Conservation (phyloP, 1,140 invertebrate species). For the Camponotus vicinus region DNA sequence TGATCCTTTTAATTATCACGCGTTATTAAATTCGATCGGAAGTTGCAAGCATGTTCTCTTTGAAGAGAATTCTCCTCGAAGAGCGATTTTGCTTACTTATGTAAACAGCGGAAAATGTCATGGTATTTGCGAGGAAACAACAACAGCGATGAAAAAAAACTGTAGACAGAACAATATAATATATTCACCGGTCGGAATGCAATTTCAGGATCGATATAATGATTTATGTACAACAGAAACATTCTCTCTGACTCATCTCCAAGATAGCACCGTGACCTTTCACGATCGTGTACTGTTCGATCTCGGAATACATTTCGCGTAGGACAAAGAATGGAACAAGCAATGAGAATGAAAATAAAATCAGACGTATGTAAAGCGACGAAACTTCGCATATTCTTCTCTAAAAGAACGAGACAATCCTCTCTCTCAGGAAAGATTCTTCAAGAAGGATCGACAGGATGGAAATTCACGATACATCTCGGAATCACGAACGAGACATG, state of each 20-base stretch:
- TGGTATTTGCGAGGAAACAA: not conserved
- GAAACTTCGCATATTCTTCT: not conserved
- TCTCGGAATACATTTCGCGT: constrained; percentile 43
- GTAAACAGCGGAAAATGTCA: not conserved
- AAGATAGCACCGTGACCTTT: constrained; percentile 54
- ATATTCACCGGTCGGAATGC: constrained; percentile 38
- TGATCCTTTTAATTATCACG: not conserved
- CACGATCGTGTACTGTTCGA: constrained; percentile 43
- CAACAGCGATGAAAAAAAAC: constrained; percentile 31
- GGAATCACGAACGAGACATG: constrained; percentile 38
- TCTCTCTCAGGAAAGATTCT: not conserved
- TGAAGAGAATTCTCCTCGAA: not conserved
- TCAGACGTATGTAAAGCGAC: not conserved
- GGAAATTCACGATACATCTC: constrained; percentile 33
- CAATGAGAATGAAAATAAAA: not conserved
- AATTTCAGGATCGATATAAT: constrained; percentile 68
- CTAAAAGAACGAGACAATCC: not conserved
- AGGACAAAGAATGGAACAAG: not conserved
- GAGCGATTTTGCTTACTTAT: not conserved
- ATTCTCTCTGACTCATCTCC: constrained; percentile 55
- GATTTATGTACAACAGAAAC: constrained; percentile 65
- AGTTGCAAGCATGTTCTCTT: not conserved
- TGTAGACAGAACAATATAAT: constrained; percentile 36
- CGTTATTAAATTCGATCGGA: constrained; percentile 6
- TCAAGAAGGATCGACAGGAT: not conserved